Evolutionary conservation across 2,797 vertebrate genomes (phyloP).

Genomic region (Emys orbicularis): DNA sequence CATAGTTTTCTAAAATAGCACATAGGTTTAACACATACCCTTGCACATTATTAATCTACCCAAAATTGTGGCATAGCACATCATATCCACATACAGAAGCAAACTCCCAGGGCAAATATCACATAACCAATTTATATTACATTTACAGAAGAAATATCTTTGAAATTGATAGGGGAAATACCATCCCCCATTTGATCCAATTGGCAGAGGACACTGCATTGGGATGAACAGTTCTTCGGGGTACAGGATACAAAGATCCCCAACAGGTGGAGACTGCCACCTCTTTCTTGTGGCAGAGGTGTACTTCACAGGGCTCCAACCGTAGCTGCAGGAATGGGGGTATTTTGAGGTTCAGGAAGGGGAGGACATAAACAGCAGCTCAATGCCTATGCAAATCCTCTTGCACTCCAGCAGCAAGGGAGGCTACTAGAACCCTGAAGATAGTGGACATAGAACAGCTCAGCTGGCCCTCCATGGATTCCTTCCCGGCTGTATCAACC

Average conservation of each 20-base stretch:
- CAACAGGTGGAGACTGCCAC: accelerated
- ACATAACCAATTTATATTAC: background rate
- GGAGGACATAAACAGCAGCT: background rate
- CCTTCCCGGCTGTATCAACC: background rate
- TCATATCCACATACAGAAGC: accelerated
- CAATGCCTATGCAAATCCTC: background rate
- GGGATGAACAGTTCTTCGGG: background rate
- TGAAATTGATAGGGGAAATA: background rate
- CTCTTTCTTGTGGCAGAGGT: background rate
- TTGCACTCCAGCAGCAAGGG: background rate
- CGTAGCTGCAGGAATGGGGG: background rate
- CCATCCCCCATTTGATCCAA: background rate
- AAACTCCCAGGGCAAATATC: background rate
- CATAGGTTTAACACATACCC: background rate
- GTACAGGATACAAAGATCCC: background rate
- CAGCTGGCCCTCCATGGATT: background rate
- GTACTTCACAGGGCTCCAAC: background rate
- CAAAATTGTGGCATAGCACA: background rate
- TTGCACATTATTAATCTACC: background rate
- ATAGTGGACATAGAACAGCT: background rate
- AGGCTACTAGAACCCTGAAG: background rate
- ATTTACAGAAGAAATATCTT: background rate
- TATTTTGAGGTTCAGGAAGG: background rate
- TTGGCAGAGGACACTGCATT: background rate
- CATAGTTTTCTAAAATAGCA: background rate